These are phyloP conservation scores for Ptychadena robeensis DNA, from an alignment of 2,797 vertebrate species.

Conservation along the genomic window DNA sequence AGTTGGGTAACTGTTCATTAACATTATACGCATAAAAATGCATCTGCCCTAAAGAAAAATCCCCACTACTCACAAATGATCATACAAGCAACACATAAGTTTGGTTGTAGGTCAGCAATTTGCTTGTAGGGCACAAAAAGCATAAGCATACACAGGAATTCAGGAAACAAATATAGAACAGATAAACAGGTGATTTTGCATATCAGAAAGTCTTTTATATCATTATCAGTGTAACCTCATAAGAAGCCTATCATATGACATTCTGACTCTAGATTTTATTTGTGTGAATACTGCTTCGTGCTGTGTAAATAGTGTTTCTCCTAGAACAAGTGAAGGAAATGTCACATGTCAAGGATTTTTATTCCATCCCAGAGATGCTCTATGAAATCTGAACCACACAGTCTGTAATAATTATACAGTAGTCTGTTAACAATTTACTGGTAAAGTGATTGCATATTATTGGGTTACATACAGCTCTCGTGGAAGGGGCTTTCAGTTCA, in stretches of 20 bases:
- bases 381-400: background rate
- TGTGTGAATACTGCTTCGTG: background rate
- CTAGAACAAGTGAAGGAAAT: background rate
- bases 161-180: too few species aligned
- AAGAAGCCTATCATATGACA: background rate
- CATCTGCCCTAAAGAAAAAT: background rate
- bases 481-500: background rate
- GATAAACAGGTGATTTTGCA: too few species aligned
- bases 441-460: background rate
- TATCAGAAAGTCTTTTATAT: background rate
- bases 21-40: too few species aligned
- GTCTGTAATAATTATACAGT: background rate
- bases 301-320: too few species aligned
- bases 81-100: too few species aligned
- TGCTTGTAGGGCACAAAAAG: too few species aligned
- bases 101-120: too few species aligned
- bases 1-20: too few species aligned
- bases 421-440: slow-evolving; percentile 13
- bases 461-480: background rate
- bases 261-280: background rate
- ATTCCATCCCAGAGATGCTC: background rate
- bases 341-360: background rate
- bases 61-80: too few species aligned
- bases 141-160: too few species aligned
- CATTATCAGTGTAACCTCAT: background rate